A percentile compares a stretch with the other conserved stretches of the same genome.
Conservation (phyloP, 2,113 vertebrate species). For the Apistogramma diplotaenia region DNA sequence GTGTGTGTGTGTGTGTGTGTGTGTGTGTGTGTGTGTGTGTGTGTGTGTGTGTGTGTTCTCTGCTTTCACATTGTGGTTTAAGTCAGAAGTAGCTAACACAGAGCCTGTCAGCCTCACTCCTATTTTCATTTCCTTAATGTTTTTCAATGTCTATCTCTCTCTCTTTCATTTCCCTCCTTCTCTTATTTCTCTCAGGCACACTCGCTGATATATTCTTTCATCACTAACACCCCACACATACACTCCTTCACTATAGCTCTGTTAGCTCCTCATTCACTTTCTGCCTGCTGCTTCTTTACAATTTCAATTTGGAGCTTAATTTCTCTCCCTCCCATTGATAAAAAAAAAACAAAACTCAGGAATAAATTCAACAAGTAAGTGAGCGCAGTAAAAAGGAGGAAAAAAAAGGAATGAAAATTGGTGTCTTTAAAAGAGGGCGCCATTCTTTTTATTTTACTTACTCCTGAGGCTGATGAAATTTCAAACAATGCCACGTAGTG, state of each 20-base stretch:
- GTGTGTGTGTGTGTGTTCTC: neutral
- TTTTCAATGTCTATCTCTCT: conserved; percentile 8
- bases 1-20: too few species aligned
- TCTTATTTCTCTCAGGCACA: conserved; percentile 27
- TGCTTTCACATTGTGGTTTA: conserved; percentile 27
- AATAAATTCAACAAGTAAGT: conserved; percentile 15
- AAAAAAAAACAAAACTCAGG: neutral
- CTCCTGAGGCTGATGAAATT: conserved; percentile 25
- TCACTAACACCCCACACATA: conserved; percentile 5
- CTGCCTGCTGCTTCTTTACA: neutral
- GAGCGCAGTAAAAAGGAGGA: neutral
- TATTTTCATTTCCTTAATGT: conserved; percentile 49
- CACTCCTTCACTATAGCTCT: neutral
- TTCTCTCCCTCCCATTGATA: conserved; percentile 3
- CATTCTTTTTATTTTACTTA: conserved; percentile 36
- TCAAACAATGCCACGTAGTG: conserved; percentile 28
- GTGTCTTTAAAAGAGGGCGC: conserved; percentile 14
- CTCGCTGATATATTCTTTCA: conserved; percentile 43
- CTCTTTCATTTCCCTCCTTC: conserved; percentile 19
- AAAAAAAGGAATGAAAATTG: neutral
- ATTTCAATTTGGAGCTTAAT: conserved; percentile 11
- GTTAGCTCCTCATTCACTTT: neutral
- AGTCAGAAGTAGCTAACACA: conserved; percentile 34
- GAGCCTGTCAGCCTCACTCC: conserved; percentile 31
- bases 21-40: too few species aligned